Conservation (phyloP, 2,113 vertebrate species). For the Pachyramphus minor region DNA sequence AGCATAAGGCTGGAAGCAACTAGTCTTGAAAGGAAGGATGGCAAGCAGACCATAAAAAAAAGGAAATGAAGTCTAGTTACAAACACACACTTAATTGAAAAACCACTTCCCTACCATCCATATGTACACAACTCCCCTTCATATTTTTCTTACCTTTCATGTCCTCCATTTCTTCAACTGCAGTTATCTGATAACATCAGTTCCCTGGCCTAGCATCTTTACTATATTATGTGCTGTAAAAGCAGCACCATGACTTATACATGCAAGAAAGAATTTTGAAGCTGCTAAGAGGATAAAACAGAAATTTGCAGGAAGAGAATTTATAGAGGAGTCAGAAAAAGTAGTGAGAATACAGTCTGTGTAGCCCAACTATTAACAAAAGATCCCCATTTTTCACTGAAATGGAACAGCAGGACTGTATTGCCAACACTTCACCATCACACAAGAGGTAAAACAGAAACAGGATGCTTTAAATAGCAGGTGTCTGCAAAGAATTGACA, state of each 20-base stretch:
- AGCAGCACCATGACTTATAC: neutral
- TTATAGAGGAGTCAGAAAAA: neutral
- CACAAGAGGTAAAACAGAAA: neutral
- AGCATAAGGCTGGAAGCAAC: neutral
- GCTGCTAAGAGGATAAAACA: neutral
- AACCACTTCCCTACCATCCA: neutral
- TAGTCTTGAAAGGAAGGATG: neutral
- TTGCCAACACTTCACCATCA: neutral
- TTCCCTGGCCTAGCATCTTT: neutral
- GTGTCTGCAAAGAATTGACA: constrained; percentile 1
- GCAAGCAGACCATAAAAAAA: neutral
- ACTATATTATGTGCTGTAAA: neutral
- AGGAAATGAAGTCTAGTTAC: neutral
- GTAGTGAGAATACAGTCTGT: neutral
- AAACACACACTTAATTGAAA: neutral
- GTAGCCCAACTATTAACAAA: neutral
- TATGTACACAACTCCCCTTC: neutral
- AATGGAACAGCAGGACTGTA: neutral
- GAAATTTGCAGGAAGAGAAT: neutral
- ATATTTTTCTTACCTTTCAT: neutral
- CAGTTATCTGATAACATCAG: neutral
- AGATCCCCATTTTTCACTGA: neutral
- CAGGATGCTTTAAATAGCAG: constrained; percentile 33
- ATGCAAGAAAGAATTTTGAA: neutral
- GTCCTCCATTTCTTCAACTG: neutral